Evolutionary conservation across 2,113 vertebrate genomes (phyloP).

Genomic region (Labrus mixtus): DNA sequence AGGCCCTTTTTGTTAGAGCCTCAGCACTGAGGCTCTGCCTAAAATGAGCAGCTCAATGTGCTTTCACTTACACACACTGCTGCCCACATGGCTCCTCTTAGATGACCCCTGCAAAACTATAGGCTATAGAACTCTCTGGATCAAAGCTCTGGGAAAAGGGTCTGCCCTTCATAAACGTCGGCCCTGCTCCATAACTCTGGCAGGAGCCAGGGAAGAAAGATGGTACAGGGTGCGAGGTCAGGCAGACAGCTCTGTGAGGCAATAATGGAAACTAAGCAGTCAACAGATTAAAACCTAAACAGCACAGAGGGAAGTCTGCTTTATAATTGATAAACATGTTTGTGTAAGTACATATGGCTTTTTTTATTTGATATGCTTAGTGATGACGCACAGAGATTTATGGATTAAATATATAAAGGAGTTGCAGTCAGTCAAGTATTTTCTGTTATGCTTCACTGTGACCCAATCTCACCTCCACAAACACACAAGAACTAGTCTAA

Average conservation of each 20-base stretch:
- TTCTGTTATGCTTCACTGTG: neutral
- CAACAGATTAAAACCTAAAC: slow-evolving; percentile 44
- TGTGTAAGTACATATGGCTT: neutral
- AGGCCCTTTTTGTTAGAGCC: slow-evolving; percentile 25
- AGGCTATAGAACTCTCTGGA: slow-evolving; percentile 69
- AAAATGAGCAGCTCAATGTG: slow-evolving; percentile 62
- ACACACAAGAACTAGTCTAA: slow-evolving; percentile 47
- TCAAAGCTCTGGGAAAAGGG: slow-evolving; percentile 77
- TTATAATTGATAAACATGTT: neutral
- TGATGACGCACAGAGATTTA: neutral
- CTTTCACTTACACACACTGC: slow-evolving; percentile 71
- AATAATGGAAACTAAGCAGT: slow-evolving; percentile 52
- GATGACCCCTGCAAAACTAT: slow-evolving; percentile 70
- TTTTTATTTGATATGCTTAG: neutral
- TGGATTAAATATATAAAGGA: neutral
- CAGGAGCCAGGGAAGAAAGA: slow-evolving; percentile 69
- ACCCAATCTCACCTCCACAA: slow-evolving; percentile 13
- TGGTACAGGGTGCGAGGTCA: slow-evolving; percentile 67
- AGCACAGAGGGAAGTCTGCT: neutral
- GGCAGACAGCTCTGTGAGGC: slow-evolving; percentile 51
- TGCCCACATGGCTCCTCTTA: slow-evolving; percentile 66
- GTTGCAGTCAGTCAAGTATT: slow-evolving; percentile 10
- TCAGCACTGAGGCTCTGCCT: slow-evolving; percentile 6
- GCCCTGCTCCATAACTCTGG: slow-evolving; percentile 71
- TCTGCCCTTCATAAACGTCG: slow-evolving; percentile 75